phyloP scores from a whole-genome alignment of 35 echinoderm and acorn worm genomes.

The Amphiura filiformis region DNA sequence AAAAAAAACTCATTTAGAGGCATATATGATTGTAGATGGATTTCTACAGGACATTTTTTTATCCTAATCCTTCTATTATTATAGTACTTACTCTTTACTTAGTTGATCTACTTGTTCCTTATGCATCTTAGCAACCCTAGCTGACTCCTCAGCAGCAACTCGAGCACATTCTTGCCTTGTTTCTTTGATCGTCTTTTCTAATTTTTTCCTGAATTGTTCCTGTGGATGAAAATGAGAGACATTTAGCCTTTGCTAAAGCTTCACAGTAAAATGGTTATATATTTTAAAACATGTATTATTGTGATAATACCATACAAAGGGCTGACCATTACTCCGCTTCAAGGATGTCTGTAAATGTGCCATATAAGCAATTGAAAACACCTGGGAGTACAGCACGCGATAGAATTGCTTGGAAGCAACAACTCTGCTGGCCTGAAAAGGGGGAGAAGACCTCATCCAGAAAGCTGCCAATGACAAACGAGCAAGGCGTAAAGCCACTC shows the following conservation, averaged over 20 bases:
- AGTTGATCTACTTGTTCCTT: constrained; percentile 64
- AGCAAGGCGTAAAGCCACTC: no score
- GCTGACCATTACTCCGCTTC: not conserved
- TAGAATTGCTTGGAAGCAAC: not conserved
- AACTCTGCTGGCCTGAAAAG: no score
- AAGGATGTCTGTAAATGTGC: not conserved
- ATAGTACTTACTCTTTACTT: constrained; percentile 75
- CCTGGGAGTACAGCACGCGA: not conserved
- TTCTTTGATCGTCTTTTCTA: constrained; percentile 57
- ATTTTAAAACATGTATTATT: not conserved
- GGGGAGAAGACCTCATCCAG: no score
- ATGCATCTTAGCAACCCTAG: constrained; percentile 74
- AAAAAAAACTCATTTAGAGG: no score
- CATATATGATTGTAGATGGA: no score
- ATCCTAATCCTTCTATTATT: no score
- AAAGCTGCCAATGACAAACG: no score
- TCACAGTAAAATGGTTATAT: not conserved
- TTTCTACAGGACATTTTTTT: no score
- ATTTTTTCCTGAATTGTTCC: constrained; percentile 70
- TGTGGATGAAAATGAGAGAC: constrained; percentile 42
- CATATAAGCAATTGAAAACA: not conserved
- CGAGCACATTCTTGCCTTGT: constrained; percentile 85
- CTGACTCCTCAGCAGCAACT: constrained; percentile 80
- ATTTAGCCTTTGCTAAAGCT: not conserved
- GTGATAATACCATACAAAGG: not conserved